Base-by-base conservation (phyloP, 2,888 invertebrate genomes). In the Brachyptera risi region DNA sequence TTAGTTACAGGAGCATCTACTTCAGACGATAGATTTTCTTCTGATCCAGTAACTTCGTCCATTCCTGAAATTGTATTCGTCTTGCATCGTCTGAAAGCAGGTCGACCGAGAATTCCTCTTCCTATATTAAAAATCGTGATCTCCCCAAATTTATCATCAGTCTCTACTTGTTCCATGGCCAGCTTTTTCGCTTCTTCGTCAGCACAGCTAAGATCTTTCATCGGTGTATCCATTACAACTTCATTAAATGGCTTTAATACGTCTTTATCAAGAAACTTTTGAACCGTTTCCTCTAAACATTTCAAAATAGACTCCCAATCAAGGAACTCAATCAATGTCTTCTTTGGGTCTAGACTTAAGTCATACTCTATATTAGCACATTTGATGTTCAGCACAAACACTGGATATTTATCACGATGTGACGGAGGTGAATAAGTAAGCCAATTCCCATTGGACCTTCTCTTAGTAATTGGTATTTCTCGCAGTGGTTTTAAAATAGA, bases 321-420 rank as follows among this genome's bases (percentile, higher is more conserved):
- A 68, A 76, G 78, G 68, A 84, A 84, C 69, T 81, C 79, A 1
- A 81, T 76, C 50, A 75, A 68, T 5, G 77, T 76, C 68, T 81
- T 82, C 5, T 74, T 72, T 2, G 78, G 76, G 63, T 80, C 78
- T 63, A 76, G 73, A 17, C 75, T 73, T 1, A 82, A 72, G 68
- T 82, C 80, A 65, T 81, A 79, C 47, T 74, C 73, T 50, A 73
- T 72, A 44, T 74, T 69, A 0, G 82, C 79, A 68, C 83, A 83
- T 61, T 72, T 73, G 40, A 84, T 75, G 68, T 81, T 78, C 3
- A 84, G 65, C n/a, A 83, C 69, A 73, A 76, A 84, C 35, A 80
- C 71, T 2, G 78, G 78, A 68, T 73, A 73, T 50, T 65, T 65
- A 24, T 68, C 65, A 4, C 57, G 61, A 47, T 59, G 62, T 19